Evolutionary conservation across 2,797 vertebrate genomes (phyloP).

Genomic region (Leptodactylus fallax): DNA sequence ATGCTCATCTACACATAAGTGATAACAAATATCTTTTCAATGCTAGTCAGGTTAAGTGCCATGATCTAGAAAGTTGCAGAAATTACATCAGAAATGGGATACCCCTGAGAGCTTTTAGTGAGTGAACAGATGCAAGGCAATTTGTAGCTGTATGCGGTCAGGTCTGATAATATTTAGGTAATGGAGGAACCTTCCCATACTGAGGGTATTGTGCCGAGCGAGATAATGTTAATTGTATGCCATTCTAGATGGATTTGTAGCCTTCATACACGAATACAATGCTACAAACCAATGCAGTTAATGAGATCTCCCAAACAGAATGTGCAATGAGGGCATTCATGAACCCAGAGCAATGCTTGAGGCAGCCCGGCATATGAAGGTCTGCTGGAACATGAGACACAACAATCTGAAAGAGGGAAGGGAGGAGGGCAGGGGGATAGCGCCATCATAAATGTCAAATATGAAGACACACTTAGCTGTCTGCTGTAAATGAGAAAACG

Average conservation of each 20-base stretch:
- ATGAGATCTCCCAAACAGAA: slow-evolving; percentile 5
- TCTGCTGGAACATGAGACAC: slow-evolving; percentile 17
- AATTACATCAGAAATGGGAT: neutral
- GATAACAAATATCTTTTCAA: neutral
- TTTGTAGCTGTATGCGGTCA: neutral
- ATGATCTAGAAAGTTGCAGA: neutral
- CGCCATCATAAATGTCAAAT: neutral
- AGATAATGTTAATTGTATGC: neutral
- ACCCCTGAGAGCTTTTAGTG: neutral
- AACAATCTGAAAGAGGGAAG: slow-evolving; percentile 4
- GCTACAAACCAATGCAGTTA: neutral
- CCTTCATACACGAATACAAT: neutral
- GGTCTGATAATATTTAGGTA: neutral
- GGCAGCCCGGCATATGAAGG: neutral
- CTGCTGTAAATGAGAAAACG: neutral
- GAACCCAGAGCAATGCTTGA: slow-evolving; percentile 7
- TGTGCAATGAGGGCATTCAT: neutral
- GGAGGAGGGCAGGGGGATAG: neutral
- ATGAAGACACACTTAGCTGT: neutral
- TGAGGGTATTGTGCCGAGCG: neutral
- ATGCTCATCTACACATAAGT: neutral
- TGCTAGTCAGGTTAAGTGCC: neutral
- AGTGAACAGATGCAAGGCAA: neutral
- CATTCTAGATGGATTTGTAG: neutral
- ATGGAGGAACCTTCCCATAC: neutral